These are phyloP conservation scores for Eulemur macaco DNA, from an alignment of 2,113 vertebrate species.

Conservation along the genomic window DNA sequence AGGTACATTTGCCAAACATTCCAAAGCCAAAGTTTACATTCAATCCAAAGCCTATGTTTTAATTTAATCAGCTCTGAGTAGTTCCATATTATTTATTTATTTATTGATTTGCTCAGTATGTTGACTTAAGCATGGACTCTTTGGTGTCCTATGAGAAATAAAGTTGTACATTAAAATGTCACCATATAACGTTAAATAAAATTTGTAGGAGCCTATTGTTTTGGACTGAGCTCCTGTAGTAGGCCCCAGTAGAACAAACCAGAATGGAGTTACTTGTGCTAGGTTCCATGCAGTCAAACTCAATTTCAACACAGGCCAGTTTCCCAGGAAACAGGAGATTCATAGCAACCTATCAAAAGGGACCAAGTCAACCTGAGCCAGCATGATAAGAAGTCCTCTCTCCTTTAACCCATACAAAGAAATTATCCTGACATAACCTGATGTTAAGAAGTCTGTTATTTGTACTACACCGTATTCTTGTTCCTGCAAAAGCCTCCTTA, in stretches of 20 bases:
- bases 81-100: background rate
- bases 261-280: background rate
- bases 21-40: background rate
- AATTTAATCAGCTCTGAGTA: background rate
- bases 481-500: background rate
- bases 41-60: background rate
- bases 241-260: background rate
- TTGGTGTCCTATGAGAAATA: background rate
- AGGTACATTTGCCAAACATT: background rate
- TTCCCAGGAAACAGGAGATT: background rate
- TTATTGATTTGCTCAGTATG: background rate
- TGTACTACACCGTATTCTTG: background rate
- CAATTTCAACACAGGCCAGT: background rate
- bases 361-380: background rate
- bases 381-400: background rate
- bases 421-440: background rate
- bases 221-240: background rate
- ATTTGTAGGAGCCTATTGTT: background rate
- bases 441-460: background rate
- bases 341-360: background rate
- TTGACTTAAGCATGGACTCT: background rate
- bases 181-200: background rate
- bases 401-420: background rate
- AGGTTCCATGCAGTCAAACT: background rate
- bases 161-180: background rate